A percentile compares a stretch with the other conserved stretches of the same genome.
Conservation (phyloP, 2,113 vertebrate species). For the Thamnophis sirtalis region DNA sequence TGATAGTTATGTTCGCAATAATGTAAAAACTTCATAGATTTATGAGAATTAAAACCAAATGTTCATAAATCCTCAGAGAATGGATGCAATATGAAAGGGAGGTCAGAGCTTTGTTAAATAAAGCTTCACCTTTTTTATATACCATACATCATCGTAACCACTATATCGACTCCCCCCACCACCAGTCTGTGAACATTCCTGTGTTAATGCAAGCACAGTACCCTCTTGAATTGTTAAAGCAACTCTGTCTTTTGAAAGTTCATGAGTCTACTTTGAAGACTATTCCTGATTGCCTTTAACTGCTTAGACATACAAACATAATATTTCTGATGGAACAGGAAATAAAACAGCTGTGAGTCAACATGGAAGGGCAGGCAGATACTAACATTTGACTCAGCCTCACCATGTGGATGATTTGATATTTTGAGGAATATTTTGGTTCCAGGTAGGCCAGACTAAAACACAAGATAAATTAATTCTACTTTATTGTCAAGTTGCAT, state of each 20-base stretch:
- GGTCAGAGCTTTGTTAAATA: not conserved
- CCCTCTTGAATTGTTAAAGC: not conserved
- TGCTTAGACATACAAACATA: not conserved
- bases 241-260: not conserved
- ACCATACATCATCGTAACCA: not conserved
- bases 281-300: not conserved
- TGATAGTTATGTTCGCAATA: not conserved
- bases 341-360: not conserved
- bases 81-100: not conserved
- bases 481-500: not conserved
- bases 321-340: not conserved
- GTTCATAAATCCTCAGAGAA: not conserved
- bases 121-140: not conserved
- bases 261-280: not conserved
- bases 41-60: conserved; percentile 4
- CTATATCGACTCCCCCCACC: not conserved
- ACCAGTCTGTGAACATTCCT: not conserved
- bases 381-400: not conserved
- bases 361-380: not conserved
- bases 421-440: not conserved
- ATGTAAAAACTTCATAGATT: not conserved
- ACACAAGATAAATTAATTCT: not conserved
- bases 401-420: not conserved
- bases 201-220: not conserved
- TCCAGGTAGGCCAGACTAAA: not conserved